Percentiles rank a stretch among this genome's conserved stretches.
These are phyloP conservation scores for Pseudonaja textilis DNA, from an alignment of 2,113 vertebrate species.

Conservation along the genomic window DNA sequence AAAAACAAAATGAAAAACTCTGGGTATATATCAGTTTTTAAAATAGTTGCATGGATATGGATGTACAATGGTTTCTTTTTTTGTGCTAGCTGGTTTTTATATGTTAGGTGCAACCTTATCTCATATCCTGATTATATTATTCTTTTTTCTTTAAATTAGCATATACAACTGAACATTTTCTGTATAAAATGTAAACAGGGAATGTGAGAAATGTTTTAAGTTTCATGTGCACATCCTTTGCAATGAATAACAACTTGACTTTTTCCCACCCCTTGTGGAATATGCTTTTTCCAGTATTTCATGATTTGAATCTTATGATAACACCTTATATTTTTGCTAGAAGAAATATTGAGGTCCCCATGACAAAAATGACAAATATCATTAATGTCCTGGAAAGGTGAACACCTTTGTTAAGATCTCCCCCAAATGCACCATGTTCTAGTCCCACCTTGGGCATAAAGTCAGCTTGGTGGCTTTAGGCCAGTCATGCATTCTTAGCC, in stretches of 20 bases:
- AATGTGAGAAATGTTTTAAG: not conserved
- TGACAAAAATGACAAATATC: not conserved
- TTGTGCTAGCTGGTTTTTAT: not conserved
- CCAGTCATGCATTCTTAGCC: not conserved
- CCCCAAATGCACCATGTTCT: not conserved
- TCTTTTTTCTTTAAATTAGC: not conserved
- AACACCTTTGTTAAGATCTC: not conserved
- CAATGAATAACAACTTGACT: not conserved
- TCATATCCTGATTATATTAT: not conserved
- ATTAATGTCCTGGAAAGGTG: not conserved
- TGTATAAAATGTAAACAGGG: not conserved
- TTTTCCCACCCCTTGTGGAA: not conserved
- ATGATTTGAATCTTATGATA: not conserved
- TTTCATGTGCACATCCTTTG: not conserved
- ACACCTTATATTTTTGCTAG: not conserved
- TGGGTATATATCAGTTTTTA: slow-evolving; percentile 26
- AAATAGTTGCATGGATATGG: slow-evolving; percentile 45
- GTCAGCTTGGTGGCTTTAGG: not conserved
- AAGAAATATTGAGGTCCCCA: not conserved
- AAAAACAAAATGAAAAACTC: slow-evolving; percentile 53
- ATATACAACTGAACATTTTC: not conserved
- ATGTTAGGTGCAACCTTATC: not conserved
- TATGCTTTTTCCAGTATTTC: not conserved
- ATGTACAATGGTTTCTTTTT: not conserved
- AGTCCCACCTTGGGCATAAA: not conserved